Conservation (phyloP, 2,888 invertebrate genomes). For the Spilarctia lutea region DNA sequence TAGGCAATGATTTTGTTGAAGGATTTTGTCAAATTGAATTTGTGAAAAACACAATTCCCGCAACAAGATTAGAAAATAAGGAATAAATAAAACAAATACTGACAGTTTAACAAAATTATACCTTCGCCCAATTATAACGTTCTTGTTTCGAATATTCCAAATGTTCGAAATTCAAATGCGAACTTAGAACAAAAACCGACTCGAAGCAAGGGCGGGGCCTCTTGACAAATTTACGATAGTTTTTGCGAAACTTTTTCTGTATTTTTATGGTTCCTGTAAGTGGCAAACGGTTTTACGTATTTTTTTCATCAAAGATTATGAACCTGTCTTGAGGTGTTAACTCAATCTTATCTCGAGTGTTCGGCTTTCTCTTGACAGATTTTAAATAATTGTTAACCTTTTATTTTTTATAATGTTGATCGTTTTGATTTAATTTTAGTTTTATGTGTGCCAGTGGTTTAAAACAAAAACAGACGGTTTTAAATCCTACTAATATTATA, state of each 20-base stretch:
- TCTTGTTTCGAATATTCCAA: constrained; percentile 26
- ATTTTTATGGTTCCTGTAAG: constrained; percentile 65
- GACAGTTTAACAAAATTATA: background rate
- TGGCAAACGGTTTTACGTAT: constrained; percentile 57
- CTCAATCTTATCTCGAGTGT: constrained; percentile 59
- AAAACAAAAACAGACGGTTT: background rate
- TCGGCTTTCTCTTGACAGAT: constrained; percentile 36
- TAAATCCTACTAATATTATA: too few relatives aligned
- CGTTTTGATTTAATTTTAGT: constrained; percentile 23
- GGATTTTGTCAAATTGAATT: too few relatives aligned
- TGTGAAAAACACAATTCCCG: too few relatives aligned
- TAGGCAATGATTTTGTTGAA: too few relatives aligned
- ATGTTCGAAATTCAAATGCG: constrained; percentile 25
- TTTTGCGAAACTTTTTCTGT: constrained; percentile 54
- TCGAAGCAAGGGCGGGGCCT: constrained; percentile 52
- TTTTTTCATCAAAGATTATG: constrained; percentile 62
- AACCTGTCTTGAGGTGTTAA: constrained; percentile 67
- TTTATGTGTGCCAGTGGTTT: background rate
- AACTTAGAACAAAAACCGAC: constrained; percentile 54
- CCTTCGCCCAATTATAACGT: background rate
- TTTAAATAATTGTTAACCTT: constrained; percentile 26
- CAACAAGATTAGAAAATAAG: too few relatives aligned
- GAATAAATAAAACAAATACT: background rate
- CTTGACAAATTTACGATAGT: constrained; percentile 76
- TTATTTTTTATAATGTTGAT: constrained; percentile 28